Base-by-base conservation (phyloP, 2,797 vertebrate genomes). In the Heterohyrax brucei region DNA sequence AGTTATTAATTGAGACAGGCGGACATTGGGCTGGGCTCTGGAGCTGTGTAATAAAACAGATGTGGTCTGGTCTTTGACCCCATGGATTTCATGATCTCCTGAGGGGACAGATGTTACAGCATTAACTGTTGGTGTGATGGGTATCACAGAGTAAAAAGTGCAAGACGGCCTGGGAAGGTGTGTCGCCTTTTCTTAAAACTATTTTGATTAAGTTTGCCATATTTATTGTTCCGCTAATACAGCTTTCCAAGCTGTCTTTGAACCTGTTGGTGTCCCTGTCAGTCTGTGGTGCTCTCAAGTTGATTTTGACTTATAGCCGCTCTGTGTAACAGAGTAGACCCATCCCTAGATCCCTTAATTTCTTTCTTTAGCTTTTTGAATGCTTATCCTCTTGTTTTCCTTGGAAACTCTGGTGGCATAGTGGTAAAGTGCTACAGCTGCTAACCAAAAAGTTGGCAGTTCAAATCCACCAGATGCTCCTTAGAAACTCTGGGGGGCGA, bases 141-240 rank as follows among this genome's bases (percentile, higher is more conserved):
- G 8, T 19, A 19, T 24, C 44, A 1, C 12, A n/a, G 53, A 48
- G n/a, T 76, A 61, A 8, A 8, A 62, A 28, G 24, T 48, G 16
- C 56, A 56, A 53, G 59, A 19, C 61, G 62, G 22, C 10, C 50
- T 50, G 50, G 44, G 46, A 46, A 16, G 50, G 16, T 0, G 2
- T 18, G 21, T 14, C 12, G 1, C 30, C 24, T 2, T 1, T 6
- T n/a, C n/a, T 39, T 66, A 30, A 56, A 14, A 18, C 1, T 3
- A 22, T n/a, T 24, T 76, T 39, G 22, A 59, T 62, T 9, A 62
- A 91, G 76, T 59, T 81, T 4, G 66, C 82, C n/a, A 7, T 53
- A 30, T 87, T 3, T 33, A 4, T 56, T 28, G 3, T 59, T 87
- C 46, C 83, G 83, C 76, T 66, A 53, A 28, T 39, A 70, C 1